Base-by-base conservation (phyloP, 2,113 vertebrate genomes). In the Hyperopisus bebe region DNA sequence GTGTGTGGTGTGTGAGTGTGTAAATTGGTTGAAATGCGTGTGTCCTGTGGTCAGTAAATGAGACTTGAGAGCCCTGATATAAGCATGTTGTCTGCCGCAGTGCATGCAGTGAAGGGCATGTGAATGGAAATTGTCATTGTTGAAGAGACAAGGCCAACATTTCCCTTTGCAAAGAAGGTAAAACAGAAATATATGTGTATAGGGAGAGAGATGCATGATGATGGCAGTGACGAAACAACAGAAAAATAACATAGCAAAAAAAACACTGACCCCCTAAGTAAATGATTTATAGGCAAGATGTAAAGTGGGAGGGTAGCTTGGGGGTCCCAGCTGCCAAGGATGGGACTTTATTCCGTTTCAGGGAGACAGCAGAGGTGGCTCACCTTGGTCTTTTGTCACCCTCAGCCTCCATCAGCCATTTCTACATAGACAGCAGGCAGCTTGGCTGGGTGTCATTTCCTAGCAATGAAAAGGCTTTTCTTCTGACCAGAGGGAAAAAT, bases 91-190 rank as follows among this genome's bases (percentile, higher is more conserved):
- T 92, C 92, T 95, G 92, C 94, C 91, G 90, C 5, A 55, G 53
- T 55, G 53, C 19, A 55, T 55, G 19, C 53, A 96, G 97, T 96
- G 95, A 97, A 96, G 95, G 96, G 95, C 96, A 95, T 96, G 95
- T 95, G 97, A 97, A 97, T 94, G 94, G 96, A 96, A 98, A 97
- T 97, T 96, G 96, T 96, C 95, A 95, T 93, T 94, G 95, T 94
- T 94, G 92, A 94, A 94, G 74, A 93, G 92, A 94, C 95, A 97
- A 98, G 97, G 96, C 97, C 91, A 92, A 93, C 94, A 94, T 95
- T 94, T 93, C 93, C 93, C 95, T 96, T 96, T 94, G 92, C 91
- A 90, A 92, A 91, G 91, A 91, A 92, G 89, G 85, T 3, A 86
- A 51, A 53, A 53, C 9, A 31, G 46, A 48, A 13, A 46, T 84